Evolutionary conservation across 1,140 invertebrate genomes (phyloP).

Genomic region (Theocolax elegans): DNA sequence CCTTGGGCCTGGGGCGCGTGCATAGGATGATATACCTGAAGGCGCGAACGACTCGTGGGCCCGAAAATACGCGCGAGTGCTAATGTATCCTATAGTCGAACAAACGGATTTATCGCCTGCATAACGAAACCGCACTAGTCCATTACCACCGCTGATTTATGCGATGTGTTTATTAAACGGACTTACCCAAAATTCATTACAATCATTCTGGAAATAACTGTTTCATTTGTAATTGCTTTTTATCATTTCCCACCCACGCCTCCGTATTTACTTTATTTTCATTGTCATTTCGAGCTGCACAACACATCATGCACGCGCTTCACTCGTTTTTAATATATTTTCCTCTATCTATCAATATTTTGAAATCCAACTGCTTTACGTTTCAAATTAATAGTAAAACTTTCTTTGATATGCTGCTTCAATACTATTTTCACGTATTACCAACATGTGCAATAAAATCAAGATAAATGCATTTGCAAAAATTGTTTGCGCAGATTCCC

Average conservation of each 20-base stretch:
- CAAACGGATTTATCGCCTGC: slow-evolving; percentile 40
- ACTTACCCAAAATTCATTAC: slow-evolving; percentile 27
- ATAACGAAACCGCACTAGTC: slow-evolving; percentile 30
- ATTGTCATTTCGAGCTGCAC: no score
- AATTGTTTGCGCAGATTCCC: no score
- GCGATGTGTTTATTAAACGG: slow-evolving; percentile 35
- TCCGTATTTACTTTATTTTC: no score
- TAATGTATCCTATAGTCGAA: slow-evolving; percentile 13
- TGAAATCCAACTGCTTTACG: no score
- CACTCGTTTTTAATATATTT: no score
- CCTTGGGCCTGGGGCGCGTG: slow-evolving; percentile 1
- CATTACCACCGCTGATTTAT: slow-evolving; percentile 41
- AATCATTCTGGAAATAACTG: slow-evolving; percentile 26
- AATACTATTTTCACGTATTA: no score
- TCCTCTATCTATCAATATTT: no score
- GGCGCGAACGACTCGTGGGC: background rate
- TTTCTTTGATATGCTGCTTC: no score
- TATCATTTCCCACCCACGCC: slow-evolving; percentile 4
- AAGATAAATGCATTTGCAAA: no score
- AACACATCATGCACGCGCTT: no score
- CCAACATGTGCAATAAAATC: no score
- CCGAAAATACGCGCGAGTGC: slow-evolving; percentile 30
- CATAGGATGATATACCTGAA: slow-evolving; percentile 35
- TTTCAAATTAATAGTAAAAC: no score
- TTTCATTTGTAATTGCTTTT: slow-evolving; percentile 18